phyloP scores from a whole-genome alignment of 2,113 vertebrate species.

The Vulpes lagopus region DNA sequence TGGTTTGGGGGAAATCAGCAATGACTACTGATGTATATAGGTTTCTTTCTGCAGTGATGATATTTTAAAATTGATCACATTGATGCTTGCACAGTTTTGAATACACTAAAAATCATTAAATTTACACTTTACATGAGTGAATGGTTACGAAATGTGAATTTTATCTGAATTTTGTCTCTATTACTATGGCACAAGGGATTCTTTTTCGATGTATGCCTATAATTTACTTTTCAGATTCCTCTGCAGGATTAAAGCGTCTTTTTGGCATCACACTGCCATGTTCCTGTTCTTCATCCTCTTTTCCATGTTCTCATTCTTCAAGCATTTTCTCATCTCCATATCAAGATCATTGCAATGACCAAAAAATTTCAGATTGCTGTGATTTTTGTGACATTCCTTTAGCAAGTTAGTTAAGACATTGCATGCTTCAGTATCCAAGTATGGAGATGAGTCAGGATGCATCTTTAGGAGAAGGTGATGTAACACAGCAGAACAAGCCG shows the following conservation, averaged over 20 bases:
- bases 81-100: not conserved
- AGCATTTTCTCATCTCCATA: not conserved
- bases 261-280: not conserved
- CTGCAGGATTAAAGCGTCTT: not conserved
- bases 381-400: slow-evolving; percentile 88
- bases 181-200: not conserved
- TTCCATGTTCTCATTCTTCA: not conserved
- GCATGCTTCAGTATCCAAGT: slow-evolving; percentile 94
- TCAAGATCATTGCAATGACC: not conserved
- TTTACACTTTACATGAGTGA: not conserved
- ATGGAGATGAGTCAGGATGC: slow-evolving; percentile 93
- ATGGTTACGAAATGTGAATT: not conserved
- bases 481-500: slow-evolving; percentile 52
- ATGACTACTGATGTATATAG: not conserved
- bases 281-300: not conserved
- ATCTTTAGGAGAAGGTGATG: slow-evolving; percentile 88
- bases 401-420: slow-evolving; percentile 91
- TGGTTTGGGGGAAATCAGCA: not conserved
- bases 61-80: not conserved
- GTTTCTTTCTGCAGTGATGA: not conserved
- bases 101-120: not conserved
- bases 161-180: not conserved
- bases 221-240: not conserved
- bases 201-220: not conserved
- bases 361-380: not conserved